Percentiles rank a stretch among this genome's conserved stretches.
These are phyloP conservation scores for Drymonia ruficornis DNA, from an alignment of 2,888 invertebrate species.

Conservation along the genomic window DNA sequence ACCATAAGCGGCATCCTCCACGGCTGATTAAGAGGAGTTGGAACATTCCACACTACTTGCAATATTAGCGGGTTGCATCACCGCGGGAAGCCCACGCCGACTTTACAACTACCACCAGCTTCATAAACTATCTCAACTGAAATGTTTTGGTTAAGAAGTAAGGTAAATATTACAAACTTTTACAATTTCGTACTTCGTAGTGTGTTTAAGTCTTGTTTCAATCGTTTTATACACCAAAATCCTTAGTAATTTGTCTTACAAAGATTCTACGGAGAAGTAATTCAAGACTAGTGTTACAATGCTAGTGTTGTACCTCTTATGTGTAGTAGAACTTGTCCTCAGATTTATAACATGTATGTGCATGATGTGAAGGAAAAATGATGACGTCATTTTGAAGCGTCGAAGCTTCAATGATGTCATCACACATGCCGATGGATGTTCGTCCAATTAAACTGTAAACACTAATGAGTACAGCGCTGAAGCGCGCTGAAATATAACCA, in stretches of 20 bases:
- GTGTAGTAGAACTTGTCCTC: no score
- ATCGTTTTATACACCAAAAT: no score
- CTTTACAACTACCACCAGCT: constrained; percentile 23
- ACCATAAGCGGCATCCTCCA: constrained; percentile 34
- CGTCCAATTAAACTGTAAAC: constrained; percentile 31
- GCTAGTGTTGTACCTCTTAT: no score
- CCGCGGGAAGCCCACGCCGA: constrained; percentile 17
- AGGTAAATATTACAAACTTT: constrained; percentile 7
- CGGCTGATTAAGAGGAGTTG: constrained; percentile 51
- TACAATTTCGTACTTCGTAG: no score
- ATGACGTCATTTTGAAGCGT: not conserved
- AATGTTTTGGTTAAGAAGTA: constrained; percentile 27
- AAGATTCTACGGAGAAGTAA: no score
- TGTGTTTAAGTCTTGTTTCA: no score
- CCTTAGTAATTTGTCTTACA: no score
- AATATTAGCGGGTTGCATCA: constrained; percentile 41
- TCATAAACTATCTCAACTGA: constrained; percentile 22
- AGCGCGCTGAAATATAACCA: constrained; percentile 20
- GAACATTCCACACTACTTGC: constrained; percentile 42
- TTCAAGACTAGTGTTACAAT: no score
- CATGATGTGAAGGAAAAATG: not conserved
- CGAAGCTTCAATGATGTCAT: not conserved
- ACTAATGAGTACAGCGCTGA: constrained; percentile 25
- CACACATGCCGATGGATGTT: constrained; percentile 16
- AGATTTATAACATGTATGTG: no score